phyloP scores from a whole-genome alignment of 2,113 vertebrate species.

The Cheilinus undulatus region DNA sequence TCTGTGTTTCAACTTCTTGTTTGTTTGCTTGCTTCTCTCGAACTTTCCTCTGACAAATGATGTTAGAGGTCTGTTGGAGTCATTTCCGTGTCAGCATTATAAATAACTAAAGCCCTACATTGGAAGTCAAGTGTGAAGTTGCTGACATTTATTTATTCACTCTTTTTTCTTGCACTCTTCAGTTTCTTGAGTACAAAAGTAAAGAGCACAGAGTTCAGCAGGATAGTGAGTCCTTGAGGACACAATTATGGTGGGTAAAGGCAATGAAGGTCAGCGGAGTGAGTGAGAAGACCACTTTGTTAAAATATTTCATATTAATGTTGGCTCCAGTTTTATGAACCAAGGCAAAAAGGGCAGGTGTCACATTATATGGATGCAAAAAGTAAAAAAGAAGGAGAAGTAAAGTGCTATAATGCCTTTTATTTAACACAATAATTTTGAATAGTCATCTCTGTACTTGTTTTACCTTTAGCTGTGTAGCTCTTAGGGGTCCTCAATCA shows the following conservation, averaged over 20 bases:
- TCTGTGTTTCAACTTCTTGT: neutral
- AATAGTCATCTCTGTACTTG: too few relatives aligned
- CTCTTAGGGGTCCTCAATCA: too few relatives aligned
- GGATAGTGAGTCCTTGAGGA: constrained; percentile 40
- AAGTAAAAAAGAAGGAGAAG: too few relatives aligned
- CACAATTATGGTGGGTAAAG: constrained; percentile 30
- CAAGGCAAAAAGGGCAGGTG: too few relatives aligned
- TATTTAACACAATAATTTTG: too few relatives aligned
- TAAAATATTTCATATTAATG: too few relatives aligned
- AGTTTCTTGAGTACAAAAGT: constrained; percentile 36
- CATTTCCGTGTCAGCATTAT: constrained; percentile 63
- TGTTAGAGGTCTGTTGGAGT: constrained; percentile 47
- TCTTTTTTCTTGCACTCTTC: constrained; percentile 36
- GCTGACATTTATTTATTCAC: constrained; percentile 48
- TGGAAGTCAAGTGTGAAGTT: constrained; percentile 44
- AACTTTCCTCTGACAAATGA: constrained; percentile 24
- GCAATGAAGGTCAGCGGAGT: constrained; percentile 1
- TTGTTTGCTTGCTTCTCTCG: neutral
- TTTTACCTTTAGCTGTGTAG: too few relatives aligned
- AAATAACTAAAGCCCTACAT: constrained; percentile 22
- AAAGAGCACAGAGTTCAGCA: constrained; percentile 54
- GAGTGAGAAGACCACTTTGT: too few relatives aligned
- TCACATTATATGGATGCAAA: too few relatives aligned
- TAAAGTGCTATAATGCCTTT: too few relatives aligned
- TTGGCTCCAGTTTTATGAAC: too few relatives aligned